A percentile compares a stretch with the other conserved stretches of the same genome.
Conservation (phyloP, 2,797 vertebrate species). For the Paramormyrops hopkinsi region DNA sequence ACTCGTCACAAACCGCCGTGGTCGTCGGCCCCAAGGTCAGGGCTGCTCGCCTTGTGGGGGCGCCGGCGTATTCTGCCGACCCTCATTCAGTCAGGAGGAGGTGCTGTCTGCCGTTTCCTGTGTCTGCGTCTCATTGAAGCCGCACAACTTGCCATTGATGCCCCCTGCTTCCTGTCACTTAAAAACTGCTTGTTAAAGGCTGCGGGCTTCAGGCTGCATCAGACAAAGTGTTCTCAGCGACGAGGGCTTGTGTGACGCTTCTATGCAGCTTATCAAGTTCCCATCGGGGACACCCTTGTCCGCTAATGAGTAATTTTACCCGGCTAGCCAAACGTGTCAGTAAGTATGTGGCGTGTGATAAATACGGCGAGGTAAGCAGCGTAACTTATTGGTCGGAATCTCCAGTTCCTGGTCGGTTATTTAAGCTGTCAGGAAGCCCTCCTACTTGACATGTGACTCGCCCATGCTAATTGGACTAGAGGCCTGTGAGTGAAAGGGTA, state of each 20-base stretch:
- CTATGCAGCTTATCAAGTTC: background rate
- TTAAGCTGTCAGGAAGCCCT: background rate
- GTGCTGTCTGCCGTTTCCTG: slow-evolving; percentile 43
- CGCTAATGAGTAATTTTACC: background rate
- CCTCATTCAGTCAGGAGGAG: slow-evolving; percentile 54
- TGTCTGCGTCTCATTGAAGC: slow-evolving; percentile 41
- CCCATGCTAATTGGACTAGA: background rate
- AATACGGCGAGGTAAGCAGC: background rate
- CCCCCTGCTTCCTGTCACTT: slow-evolving; percentile 9
- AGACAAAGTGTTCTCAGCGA: background rate
- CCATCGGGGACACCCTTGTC: background rate
- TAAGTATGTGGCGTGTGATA: background rate
- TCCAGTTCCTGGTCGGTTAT: background rate
- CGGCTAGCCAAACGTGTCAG: background rate
- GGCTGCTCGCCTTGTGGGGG: slow-evolving; percentile 32
- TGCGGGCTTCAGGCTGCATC: background rate
- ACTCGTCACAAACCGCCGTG: background rate
- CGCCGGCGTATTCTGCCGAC: slow-evolving; percentile 33
- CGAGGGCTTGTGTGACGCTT: background rate
- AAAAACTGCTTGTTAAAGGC: slow-evolving; percentile 17
- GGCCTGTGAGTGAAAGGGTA: background rate
- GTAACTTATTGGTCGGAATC: background rate
- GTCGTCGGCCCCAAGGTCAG: slow-evolving; percentile 6
- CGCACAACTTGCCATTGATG: background rate
- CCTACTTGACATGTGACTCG: background rate